These are phyloP conservation scores for Eulemur mongoz DNA, from an alignment of 2,797 vertebrate species.

Conservation along the genomic window DNA sequence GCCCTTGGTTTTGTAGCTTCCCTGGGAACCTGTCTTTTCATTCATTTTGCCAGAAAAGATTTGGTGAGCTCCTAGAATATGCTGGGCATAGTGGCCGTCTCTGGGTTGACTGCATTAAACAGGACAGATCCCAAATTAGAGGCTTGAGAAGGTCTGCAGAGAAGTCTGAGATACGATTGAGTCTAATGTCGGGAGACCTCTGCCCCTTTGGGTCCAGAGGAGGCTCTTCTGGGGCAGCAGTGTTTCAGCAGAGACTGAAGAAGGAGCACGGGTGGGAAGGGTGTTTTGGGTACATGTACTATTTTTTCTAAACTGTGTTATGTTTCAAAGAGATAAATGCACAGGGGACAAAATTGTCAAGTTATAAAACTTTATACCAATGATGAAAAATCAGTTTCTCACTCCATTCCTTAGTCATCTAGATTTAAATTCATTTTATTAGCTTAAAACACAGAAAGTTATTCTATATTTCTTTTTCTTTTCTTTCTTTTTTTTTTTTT, in stretches of 20 bases:
- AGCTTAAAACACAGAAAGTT: conserved; percentile 14
- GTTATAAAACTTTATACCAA: not conserved
- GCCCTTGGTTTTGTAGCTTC: conserved; percentile 42
- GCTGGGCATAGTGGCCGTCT: not conserved
- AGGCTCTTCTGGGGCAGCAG: not conserved
- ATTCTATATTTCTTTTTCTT: not conserved
- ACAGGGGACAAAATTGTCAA: not conserved
- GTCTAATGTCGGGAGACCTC: not conserved
- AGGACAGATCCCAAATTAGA: not conserved
- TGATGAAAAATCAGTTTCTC: not conserved
- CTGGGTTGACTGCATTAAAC: not conserved
- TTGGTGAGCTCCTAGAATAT: conserved; percentile 55
- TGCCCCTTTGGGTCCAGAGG: not conserved
- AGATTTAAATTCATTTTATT: conserved; percentile 6
- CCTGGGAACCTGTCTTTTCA: conserved; percentile 35
- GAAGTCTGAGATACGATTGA: not conserved
- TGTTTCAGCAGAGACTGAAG: not conserved
- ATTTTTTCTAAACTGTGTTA: not conserved
- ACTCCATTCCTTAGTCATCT: not conserved
- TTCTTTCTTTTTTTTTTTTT: no score
- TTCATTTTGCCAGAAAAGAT: conserved; percentile 33
- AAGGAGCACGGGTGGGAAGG: not conserved
- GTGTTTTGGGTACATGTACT: not conserved
- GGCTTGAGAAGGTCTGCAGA: not conserved
- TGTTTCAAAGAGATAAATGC: not conserved